These are phyloP conservation scores for Myopa tessellatipennis DNA, from an alignment of 2,888 invertebrate species.

Conservation along the genomic window DNA sequence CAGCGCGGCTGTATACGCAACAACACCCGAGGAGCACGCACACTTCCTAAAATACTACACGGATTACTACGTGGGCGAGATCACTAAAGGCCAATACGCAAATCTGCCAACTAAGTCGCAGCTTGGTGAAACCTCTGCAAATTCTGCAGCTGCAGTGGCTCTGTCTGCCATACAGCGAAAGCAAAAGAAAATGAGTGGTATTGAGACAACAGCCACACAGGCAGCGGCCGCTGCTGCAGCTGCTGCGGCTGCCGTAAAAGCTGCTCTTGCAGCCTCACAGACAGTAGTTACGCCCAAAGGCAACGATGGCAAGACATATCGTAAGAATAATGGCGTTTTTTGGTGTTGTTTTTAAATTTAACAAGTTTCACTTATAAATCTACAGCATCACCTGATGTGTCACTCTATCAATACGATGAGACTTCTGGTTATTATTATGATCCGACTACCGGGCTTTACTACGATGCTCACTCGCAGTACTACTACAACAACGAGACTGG, in stretches of 20 bases:
- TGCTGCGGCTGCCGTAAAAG: slow-evolving; percentile 60
- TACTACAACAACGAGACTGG: slow-evolving; percentile 93
- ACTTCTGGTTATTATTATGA: slow-evolving; percentile 97
- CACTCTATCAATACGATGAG: slow-evolving; percentile 93
- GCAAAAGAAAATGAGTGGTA: slow-evolving; percentile 64
- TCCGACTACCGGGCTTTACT: slow-evolving; percentile 91
- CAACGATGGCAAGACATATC: slow-evolving; percentile 65
- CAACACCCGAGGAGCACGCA: slow-evolving; percentile 77
- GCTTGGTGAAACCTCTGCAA: slow-evolving; percentile 70
- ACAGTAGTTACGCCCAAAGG: slow-evolving; percentile 59
- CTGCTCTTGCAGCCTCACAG: slow-evolving; percentile 61
- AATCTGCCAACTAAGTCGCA: slow-evolving; percentile 59
- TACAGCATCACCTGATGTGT: slow-evolving; percentile 83
- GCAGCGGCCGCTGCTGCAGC: slow-evolving; percentile 62
- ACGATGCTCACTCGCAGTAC: slow-evolving; percentile 95
- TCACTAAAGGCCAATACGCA: slow-evolving; percentile 61
- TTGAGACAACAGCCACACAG: slow-evolving; percentile 63
- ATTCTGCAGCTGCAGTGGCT: slow-evolving; percentile 90
- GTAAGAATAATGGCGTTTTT: slow-evolving; percentile 53
- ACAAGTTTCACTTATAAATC: background rate
- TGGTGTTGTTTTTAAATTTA: background rate
- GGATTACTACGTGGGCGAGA: slow-evolving; percentile 74
- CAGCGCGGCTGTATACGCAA: slow-evolving; percentile 80
- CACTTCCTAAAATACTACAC: slow-evolving; percentile 79
- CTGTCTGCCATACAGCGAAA: slow-evolving; percentile 80